Evolutionary conservation across 2,797 vertebrate species (phyloP).

Genomic region (Enteromius anoplus): DNA sequence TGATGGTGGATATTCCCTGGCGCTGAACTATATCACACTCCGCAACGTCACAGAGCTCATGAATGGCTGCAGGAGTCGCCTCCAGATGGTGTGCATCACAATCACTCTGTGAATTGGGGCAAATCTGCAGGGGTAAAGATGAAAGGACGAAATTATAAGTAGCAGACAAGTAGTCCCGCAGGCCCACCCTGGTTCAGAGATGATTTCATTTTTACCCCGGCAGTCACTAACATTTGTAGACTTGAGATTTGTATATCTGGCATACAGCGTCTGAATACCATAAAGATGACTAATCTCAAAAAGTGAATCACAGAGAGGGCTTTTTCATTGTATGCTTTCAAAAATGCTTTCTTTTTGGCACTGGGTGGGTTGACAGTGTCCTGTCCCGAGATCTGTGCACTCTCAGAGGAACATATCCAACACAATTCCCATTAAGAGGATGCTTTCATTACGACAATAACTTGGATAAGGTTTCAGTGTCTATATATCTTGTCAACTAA

Average conservation of each 20-base stretch:
- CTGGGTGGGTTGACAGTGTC: not conserved
- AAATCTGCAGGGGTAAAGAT: conserved; percentile 30
- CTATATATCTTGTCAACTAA: conserved; percentile 32
- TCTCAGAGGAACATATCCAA: not conserved
- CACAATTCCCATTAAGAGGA: conserved; percentile 20
- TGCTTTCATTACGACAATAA: conserved; percentile 30
- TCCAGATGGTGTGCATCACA: conserved; percentile 40
- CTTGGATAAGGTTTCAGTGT: not conserved
- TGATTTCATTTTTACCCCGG: conserved; percentile 9
- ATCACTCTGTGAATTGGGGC: conserved; percentile 20
- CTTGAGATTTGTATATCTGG: not conserved
- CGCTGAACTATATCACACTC: conserved; percentile 1
- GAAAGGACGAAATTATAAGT: conserved; percentile 16
- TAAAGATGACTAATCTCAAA: conserved; percentile 6
- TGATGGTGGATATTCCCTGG: conserved; percentile 27
- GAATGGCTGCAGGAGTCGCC: conserved; percentile 39
- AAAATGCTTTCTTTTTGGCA: conserved; percentile 8
- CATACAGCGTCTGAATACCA: not conserved
- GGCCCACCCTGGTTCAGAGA: conserved; percentile 1
- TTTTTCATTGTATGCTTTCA: conserved; percentile 14
- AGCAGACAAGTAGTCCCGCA: conserved; percentile 1
- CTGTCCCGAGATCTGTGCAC: not conserved
- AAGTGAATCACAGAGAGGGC: not conserved
- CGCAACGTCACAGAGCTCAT: not conserved
- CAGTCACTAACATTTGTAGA: not conserved